phyloP scores from a whole-genome alignment of 2,888 invertebrate genomes.

The Rhagophthalmus giganteus region DNA sequence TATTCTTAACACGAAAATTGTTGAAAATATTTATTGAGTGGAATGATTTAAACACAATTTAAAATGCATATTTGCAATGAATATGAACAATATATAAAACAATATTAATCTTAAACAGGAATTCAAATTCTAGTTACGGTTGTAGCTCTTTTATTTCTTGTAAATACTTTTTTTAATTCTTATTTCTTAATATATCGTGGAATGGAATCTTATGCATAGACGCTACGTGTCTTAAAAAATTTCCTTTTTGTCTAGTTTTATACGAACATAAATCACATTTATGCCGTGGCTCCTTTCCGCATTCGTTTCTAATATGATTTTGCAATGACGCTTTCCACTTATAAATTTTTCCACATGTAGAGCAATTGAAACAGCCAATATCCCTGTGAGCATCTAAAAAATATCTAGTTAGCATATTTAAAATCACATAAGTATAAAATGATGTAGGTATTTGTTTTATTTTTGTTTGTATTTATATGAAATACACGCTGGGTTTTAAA shows the following conservation, averaged over 20 bases:
- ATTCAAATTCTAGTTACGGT: too few species aligned
- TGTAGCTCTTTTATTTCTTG: too few species aligned
- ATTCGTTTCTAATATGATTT: slow-evolving; percentile 12
- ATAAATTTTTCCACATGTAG: slow-evolving; percentile 37
- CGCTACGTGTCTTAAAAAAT: slow-evolving; percentile 4
- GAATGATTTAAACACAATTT: too few species aligned
- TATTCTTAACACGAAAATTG: too few species aligned
- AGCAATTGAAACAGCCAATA: slow-evolving; percentile 6
- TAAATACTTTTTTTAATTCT: neutral
- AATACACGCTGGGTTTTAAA: too few species aligned
- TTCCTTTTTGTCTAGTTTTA: slow-evolving; percentile 6
- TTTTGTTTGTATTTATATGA: too few species aligned
- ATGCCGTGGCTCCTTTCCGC: slow-evolving; percentile 14
- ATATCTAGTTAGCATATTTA: neutral
- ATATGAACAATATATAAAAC: too few species aligned
- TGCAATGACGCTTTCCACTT: slow-evolving; percentile 32
- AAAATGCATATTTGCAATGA: too few species aligned
- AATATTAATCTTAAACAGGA: too few species aligned
- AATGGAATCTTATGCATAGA: slow-evolving; percentile 3
- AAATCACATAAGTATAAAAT: too few species aligned
- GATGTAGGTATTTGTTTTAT: too few species aligned
- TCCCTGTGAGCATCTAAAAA: neutral
- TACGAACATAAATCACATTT: slow-evolving; percentile 14
- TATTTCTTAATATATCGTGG: neutral
- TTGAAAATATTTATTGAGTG: too few species aligned